phyloP scores from a whole-genome alignment of 2,113 vertebrate species.

The Cisticola juncidis region DNA sequence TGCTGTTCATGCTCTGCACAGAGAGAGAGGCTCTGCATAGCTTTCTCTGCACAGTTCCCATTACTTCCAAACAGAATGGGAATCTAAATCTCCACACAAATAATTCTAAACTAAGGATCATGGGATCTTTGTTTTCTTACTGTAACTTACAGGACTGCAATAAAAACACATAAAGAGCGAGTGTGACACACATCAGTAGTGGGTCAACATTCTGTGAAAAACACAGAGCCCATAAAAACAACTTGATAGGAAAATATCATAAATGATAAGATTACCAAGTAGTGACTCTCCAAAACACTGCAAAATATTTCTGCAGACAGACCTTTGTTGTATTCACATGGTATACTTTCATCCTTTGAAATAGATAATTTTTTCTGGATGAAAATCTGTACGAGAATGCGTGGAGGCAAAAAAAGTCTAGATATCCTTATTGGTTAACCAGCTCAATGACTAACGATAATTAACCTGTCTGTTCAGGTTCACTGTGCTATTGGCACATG shows the following conservation, averaged over 20 bases:
- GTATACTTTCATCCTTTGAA: neutral
- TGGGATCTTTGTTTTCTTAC: neutral
- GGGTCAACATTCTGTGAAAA: neutral
- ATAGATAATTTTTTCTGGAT: neutral
- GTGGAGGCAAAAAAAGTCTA: neutral
- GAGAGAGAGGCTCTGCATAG: neutral
- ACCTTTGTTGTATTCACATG: neutral
- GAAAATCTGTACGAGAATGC: neutral
- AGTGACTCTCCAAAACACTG: neutral
- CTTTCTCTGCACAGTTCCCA: neutral
- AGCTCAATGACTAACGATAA: neutral
- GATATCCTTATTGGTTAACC: neutral
- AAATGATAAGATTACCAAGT: neutral
- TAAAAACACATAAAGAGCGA: neutral
- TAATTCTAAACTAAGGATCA: neutral
- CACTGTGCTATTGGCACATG: neutral
- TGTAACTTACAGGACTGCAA: neutral
- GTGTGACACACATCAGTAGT: neutral
- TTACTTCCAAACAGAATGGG: neutral
- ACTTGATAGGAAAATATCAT: neutral
- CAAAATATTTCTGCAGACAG: neutral
- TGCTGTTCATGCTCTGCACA: neutral
- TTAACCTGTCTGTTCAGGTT: neutral
- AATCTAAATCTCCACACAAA: neutral
- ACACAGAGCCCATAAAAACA: neutral